Percentiles rank a stretch among this genome's conserved stretches.
Conservation (phyloP, 64 coral and sea anemone genomes). For the Stichodactyla mertensii region DNA sequence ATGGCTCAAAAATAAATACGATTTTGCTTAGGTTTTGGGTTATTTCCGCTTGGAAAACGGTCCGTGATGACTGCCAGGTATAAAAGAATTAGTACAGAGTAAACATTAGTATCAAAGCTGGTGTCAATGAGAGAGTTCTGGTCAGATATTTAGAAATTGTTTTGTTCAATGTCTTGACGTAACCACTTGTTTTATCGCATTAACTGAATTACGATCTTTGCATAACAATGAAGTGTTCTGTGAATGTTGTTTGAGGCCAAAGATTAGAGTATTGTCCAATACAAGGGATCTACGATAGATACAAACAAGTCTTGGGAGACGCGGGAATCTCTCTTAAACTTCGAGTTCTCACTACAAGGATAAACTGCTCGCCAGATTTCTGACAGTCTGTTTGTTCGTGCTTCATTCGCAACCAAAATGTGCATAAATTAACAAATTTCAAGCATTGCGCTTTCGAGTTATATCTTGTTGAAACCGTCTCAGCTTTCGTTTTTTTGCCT, state of each 20-base stretch:
- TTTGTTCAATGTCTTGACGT: conserved; percentile 92
- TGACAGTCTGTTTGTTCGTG: conserved; percentile 58
- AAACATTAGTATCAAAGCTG: conserved; percentile 55
- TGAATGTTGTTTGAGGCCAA: conserved; percentile 82
- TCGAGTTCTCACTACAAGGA: not conserved
- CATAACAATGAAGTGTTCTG: conserved; percentile 82
- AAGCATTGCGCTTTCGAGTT: conserved; percentile 39
- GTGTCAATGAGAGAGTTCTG: conserved; percentile 46
- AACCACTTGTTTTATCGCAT: conserved; percentile 97
- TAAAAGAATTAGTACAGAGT: not conserved
- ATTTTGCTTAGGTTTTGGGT: not conserved
- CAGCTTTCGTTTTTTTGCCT: conserved; percentile 55
- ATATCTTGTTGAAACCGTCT: conserved; percentile 29
- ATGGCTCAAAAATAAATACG: conserved; percentile 1
- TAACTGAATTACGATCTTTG: conserved; percentile 99
- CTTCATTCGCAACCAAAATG: conserved; percentile 50
- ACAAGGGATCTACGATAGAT: conserved; percentile 33
- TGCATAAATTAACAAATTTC: conserved; percentile 76
- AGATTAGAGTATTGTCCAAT: conserved; percentile 88
- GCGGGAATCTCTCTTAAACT: conserved; percentile 3
- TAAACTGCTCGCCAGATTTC: not conserved
- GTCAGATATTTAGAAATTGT: conserved; percentile 96
- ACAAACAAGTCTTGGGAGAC: conserved; percentile 44
- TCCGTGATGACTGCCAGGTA: not conserved
- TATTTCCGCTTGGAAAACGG: conserved; percentile 23